Evolutionary conservation across 2,113 vertebrate genomes (phyloP), one percentile per base, ranked within the genome.

Genomic region (Bombycilla garrulus): DNA sequence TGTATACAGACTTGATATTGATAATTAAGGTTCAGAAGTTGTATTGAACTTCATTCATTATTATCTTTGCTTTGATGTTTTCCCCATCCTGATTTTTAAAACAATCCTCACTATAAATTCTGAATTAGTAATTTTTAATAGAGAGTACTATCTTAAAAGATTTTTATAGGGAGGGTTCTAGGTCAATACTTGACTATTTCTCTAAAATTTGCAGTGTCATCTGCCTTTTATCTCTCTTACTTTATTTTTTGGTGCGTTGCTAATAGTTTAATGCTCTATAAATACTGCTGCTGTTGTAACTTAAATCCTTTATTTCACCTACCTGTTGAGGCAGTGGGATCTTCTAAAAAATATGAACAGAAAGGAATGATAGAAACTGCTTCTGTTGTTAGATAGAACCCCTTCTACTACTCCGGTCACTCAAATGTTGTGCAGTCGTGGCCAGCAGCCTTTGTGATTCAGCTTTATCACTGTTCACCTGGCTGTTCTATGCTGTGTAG

Each of bases 401-500:
- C 17, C 25, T 58, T 86, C 18, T 48, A 4, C 29, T 53, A 0
- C 11, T 40, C 9, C 44, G 40, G 26, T 90, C 12, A 15, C 14
- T 76, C 0, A 0, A 0, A 1, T 16, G 18, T 61, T 8, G 23
- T 62, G 35, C 58, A 23, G 25, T 48, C 38, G 31, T 66, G 29
- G 26, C 51, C 35, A 65, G 10, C 24, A 57, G 57, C 36, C 29
- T 45, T 58, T 58, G 9, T 0, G 0, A 14, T 11, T 57, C 22
- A 0, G 2, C 74, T 73, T 35, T 28, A 12, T 14, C 11, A 40
- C 33, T 16, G 40, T 61, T 81, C 9, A 21, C 2, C 4, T 28
- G 4, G 4, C 22, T 57, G 60, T 58, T 81, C 17, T 54, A 36
- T 94, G 93, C 18, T 77, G 56, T 45, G 6, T 6, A 98, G 98